phyloP scores from a whole-genome alignment of 2,113 vertebrate species.

The Dissostichus mawsoni region DNA sequence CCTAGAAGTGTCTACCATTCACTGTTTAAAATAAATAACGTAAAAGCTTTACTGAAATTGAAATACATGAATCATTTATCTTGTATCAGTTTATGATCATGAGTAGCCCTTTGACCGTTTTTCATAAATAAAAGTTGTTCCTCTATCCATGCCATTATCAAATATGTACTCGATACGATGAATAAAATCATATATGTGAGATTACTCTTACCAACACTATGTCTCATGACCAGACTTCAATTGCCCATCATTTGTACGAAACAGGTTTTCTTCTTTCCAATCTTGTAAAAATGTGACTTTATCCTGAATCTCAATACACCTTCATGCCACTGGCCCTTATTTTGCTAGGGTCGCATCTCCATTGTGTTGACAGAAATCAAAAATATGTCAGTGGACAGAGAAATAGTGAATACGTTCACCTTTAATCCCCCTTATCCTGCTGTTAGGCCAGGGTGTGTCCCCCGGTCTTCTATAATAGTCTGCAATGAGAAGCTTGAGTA shows the following conservation, averaged over 20 bases:
- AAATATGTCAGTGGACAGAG: constrained; percentile 23
- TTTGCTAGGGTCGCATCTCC: not conserved
- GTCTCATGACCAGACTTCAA: not conserved
- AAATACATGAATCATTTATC: not conserved
- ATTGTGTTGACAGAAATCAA: constrained; percentile 53
- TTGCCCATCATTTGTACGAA: not conserved
- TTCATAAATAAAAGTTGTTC: too few relatives aligned
- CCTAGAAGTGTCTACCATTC: not conserved
- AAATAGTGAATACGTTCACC: constrained; percentile 73
- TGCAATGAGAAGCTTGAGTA: constrained; percentile 85
- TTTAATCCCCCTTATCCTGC: constrained; percentile 79
- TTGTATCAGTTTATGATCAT: not conserved
- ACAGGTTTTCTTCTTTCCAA: not conserved
- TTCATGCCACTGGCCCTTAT: not conserved
- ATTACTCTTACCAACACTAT: not conserved
- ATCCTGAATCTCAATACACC: not conserved
- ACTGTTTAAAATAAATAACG: too few relatives aligned
- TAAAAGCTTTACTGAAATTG: too few relatives aligned
- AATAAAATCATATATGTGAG: not conserved
- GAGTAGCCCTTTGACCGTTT: not conserved
- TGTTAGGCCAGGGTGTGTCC: constrained; percentile 77
- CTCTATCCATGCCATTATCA: not conserved
- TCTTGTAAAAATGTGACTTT: not conserved
- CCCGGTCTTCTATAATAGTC: constrained; percentile 79
- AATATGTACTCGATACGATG: not conserved